Evolutionary conservation across 35 echinoderm and acorn worm species (phyloP).

Genomic region (Ptychodera flava): DNA sequence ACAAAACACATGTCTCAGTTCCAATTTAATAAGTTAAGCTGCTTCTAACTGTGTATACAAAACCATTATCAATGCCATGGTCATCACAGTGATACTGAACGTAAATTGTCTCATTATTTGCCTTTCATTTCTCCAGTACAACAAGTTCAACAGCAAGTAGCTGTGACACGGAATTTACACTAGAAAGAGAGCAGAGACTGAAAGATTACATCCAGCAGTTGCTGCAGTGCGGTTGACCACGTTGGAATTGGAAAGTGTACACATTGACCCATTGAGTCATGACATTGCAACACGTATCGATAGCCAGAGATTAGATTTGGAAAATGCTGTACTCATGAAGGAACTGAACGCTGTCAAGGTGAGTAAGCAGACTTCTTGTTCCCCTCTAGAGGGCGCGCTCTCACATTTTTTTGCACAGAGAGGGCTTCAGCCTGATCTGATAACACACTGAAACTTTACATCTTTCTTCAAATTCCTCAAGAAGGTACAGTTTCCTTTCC

Average conservation of each 20-base stretch:
- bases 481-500: too few species aligned
- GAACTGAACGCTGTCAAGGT: constrained; percentile 93
- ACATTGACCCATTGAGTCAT: constrained; percentile 70
- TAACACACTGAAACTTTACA: too few species aligned
- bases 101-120: neutral
- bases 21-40: too few species aligned
- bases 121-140: constrained; percentile 34
- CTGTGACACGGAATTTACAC: constrained; percentile 84
- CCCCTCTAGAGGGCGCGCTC: too few species aligned
- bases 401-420: too few species aligned
- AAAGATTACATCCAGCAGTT: constrained; percentile 93
- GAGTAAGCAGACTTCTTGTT: too few species aligned
- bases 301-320: constrained; percentile 83
- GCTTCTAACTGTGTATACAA: neutral
- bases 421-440: neutral
- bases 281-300: constrained; percentile 46
- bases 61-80: neutral
- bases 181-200: constrained; percentile 83
- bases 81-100: neutral
- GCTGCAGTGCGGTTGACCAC: constrained; percentile 85
- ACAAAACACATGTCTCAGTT: too few species aligned
- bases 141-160: constrained; percentile 93
- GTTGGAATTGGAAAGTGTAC: constrained; percentile 90
- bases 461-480: too few species aligned
- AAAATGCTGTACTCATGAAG: constrained; percentile 99